phyloP scores from a whole-genome alignment of 2,113 vertebrate species.

The Clupea harengus region DNA sequence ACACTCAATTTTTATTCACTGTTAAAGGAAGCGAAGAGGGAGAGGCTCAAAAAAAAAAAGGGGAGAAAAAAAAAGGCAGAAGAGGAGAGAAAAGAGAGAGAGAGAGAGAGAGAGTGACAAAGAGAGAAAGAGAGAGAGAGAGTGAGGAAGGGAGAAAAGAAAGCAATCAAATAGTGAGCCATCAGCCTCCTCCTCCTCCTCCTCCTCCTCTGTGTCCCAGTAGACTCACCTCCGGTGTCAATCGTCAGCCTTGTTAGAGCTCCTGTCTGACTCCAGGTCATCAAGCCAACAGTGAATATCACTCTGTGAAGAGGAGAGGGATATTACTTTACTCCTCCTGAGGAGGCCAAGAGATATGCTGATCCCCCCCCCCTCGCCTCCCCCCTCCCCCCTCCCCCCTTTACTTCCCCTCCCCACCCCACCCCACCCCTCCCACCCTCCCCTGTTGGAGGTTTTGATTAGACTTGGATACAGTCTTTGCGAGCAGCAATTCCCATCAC shows the following conservation, averaged over 20 bases:
- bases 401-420: conserved; percentile 20
- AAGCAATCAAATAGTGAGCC: conserved; percentile 51
- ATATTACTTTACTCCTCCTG: conserved; percentile 58
- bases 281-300: conserved; percentile 53
- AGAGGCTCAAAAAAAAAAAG: conserved; percentile 6
- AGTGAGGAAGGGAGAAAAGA: conserved; percentile 33
- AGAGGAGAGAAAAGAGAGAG: not conserved
- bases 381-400: not conserved
- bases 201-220: conserved; percentile 43
- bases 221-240: conserved; percentile 58
- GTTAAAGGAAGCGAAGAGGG: conserved; percentile 60
- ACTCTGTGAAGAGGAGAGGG: conserved; percentile 50
- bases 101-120: conserved; percentile 29
- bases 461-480: conserved; percentile 62
- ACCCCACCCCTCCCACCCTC: conserved; percentile 21
- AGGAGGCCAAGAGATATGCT: conserved; percentile 24
- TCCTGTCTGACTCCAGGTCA: conserved; percentile 58
- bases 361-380: conserved; percentile 7
- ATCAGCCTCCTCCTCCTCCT: conserved; percentile 42
- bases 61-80: conserved; percentile 11
- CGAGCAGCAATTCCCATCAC: conserved; percentile 64
- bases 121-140: conserved; percentile 34
- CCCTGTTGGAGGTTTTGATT: conserved; percentile 47
- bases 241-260: conserved; percentile 63
- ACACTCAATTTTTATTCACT: conserved; percentile 70